A percentile compares a stretch with the other conserved stretches of the same genome.
These are phyloP conservation scores for cattle (Bos taurus) DNA, from an alignment of 2,113 vertebrate genomes.

Conservation along the genomic window ARS-UCD2.0 NC_037331.1:2354501-2355000, in stretches of 20 bases:
- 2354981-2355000: no score
- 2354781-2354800: not conserved
- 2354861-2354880: not conserved
- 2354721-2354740: not conserved
- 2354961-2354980: no score
- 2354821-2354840: not conserved
- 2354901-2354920: rapidly evolving
- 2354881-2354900: not conserved
- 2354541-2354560: not conserved
- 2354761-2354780: not conserved
- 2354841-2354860: not conserved
- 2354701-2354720: not conserved
- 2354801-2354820: not conserved
- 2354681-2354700: not conserved
- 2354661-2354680: not conserved
- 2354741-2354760: not conserved
- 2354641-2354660: not conserved
- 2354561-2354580: not conserved
- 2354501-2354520: not conserved
- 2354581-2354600: not conserved
- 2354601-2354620: not conserved
- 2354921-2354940: no score
- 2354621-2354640: not conserved
- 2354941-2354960: no score
- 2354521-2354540: not conserved